Conservation (phyloP, 2,113 vertebrate species). For the Turnix velox region DNA sequence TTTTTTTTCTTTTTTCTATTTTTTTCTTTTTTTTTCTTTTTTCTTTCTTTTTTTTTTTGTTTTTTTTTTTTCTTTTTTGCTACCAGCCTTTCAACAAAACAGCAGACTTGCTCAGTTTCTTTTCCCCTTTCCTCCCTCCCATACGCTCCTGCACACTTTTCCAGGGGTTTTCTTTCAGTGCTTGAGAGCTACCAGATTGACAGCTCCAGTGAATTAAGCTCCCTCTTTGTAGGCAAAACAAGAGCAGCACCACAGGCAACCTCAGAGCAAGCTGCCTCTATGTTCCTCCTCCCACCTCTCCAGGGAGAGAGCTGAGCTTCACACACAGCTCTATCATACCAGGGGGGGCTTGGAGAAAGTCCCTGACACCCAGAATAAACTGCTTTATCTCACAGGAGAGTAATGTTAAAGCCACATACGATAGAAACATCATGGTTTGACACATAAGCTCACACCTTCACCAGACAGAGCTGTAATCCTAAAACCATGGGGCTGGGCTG, state of each 20-base stretch:
- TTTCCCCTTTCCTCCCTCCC: background rate
- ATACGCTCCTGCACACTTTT: background rate
- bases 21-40: background rate
- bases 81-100: background rate
- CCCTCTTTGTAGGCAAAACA: constrained; percentile 29
- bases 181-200: constrained; percentile 27
- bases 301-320: background rate
- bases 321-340: background rate
- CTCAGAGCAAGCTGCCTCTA: constrained; percentile 9
- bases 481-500: background rate
- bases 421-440: background rate
- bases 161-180: constrained; percentile 12
- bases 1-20: background rate
- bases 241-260: constrained; percentile 52
- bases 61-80: background rate
- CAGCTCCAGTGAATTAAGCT: constrained; percentile 40
- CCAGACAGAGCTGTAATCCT: background rate
- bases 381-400: background rate
- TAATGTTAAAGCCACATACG: background rate
- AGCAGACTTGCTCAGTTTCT: background rate
- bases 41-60: background rate
- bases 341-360: background rate
- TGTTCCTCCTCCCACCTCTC: background rate
- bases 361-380: background rate
- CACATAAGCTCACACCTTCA: background rate